phyloP scores from a whole-genome alignment of 2,797 vertebrate genomes.

The Aldrovandia affinis region DNA sequence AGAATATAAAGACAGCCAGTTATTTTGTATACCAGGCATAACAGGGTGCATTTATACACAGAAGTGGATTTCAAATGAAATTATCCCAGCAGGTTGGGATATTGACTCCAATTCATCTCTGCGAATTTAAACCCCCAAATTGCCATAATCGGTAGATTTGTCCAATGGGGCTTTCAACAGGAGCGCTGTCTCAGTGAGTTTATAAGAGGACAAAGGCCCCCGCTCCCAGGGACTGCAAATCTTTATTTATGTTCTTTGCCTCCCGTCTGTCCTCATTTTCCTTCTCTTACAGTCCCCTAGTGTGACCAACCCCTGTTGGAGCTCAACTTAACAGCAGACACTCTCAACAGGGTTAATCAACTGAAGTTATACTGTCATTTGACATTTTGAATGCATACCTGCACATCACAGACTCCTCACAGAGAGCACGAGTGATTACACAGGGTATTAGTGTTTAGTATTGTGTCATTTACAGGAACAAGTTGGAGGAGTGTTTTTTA shows the following conservation, averaged over 20 bases:
- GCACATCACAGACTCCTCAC: background rate
- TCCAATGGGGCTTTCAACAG: background rate
- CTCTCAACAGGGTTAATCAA: background rate
- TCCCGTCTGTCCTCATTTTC: background rate
- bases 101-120: background rate
- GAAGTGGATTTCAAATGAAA: background rate
- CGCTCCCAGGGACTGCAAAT: background rate
- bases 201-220: background rate
- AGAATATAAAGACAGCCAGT: background rate
- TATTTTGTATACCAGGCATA: background rate
- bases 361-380: background rate
- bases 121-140: background rate
- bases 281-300: background rate
- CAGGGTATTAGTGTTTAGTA: background rate
- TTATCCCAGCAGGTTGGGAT: background rate
- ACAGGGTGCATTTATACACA: background rate
- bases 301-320: background rate
- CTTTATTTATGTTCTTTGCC: background rate
- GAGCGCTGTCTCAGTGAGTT: background rate
- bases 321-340: background rate
- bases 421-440: background rate
- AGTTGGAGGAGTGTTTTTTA: background rate
- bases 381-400: background rate
- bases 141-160: background rate
- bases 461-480: background rate